These are phyloP conservation scores for Idaea aversata DNA, from an alignment of 2,888 invertebrate genomes.

Conservation along the genomic window DNA sequence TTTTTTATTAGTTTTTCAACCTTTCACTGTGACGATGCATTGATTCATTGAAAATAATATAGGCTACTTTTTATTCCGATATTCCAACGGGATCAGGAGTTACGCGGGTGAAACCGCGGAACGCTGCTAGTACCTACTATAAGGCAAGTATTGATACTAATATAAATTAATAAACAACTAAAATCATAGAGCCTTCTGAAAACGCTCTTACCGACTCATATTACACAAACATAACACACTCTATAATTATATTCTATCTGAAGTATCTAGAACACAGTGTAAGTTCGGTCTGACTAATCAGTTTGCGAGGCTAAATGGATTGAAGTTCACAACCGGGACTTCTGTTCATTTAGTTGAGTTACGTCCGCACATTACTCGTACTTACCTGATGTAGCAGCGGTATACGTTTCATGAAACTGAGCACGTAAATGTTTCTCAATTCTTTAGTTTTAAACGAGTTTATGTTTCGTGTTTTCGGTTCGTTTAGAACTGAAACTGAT, in stretches of 20 bases:
- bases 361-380: not conserved
- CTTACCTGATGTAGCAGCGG: not conserved
- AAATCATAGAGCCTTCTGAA: not conserved
- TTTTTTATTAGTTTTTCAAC: too few relatives aligned
- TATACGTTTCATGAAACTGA: not conserved
- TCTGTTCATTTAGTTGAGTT: conserved; percentile 9
- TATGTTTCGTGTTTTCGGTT: not conserved
- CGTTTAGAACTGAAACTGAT: not conserved
- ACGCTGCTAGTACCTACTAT: too few relatives aligned
- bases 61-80: too few relatives aligned
- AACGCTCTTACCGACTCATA: not conserved
- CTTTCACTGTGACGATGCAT: too few relatives aligned
- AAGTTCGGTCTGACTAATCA: conserved; percentile 19
- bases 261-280: not conserved
- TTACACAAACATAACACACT: not conserved
- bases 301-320: conserved; percentile 16
- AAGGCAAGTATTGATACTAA: too few relatives aligned
- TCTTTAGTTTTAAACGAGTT: not conserved
- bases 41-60: too few relatives aligned
- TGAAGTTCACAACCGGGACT: conserved; percentile 13
- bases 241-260: not conserved
- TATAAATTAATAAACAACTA: too few relatives aligned
- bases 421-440: not conserved
- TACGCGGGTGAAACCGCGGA: too few relatives aligned
- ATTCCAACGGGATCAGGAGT: too few relatives aligned